Evolutionary conservation across 2,113 vertebrate species (phyloP).

Genomic region (Anhinga anhinga): DNA sequence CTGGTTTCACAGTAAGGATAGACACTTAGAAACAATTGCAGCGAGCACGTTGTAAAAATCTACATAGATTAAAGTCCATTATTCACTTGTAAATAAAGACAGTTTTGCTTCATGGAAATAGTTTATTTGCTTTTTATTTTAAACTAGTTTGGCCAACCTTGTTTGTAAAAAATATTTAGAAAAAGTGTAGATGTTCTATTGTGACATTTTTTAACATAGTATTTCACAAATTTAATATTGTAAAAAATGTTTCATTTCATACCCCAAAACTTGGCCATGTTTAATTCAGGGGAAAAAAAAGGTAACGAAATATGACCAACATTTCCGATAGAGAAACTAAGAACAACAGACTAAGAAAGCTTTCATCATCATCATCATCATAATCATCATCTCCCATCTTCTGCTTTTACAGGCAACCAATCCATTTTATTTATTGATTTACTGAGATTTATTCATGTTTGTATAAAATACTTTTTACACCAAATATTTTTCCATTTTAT

Average conservation of each 20-base stretch:
- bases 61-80: not conserved
- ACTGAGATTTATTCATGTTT: not conserved
- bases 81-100: not conserved
- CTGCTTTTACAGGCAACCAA: not conserved
- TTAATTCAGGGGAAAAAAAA: not conserved
- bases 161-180: not conserved
- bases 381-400: not conserved
- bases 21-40: not conserved
- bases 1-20: not conserved
- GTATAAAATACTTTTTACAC: not conserved
- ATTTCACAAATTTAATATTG: not conserved
- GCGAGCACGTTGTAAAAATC: fast-evolving
- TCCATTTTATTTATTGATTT: not conserved
- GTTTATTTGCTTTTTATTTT: not conserved
- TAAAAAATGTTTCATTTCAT: not conserved
- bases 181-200: not conserved
- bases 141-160: not conserved
- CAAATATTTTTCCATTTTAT: not conserved
- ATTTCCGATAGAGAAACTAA: not conserved
- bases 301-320: not conserved
- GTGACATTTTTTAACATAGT: not conserved
- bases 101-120: not conserved
- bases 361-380: not conserved
- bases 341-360: not conserved
- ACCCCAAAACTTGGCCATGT: not conserved